Conservation (phyloP, 2,888 invertebrate species). For the Oasisia sp. region DNA sequence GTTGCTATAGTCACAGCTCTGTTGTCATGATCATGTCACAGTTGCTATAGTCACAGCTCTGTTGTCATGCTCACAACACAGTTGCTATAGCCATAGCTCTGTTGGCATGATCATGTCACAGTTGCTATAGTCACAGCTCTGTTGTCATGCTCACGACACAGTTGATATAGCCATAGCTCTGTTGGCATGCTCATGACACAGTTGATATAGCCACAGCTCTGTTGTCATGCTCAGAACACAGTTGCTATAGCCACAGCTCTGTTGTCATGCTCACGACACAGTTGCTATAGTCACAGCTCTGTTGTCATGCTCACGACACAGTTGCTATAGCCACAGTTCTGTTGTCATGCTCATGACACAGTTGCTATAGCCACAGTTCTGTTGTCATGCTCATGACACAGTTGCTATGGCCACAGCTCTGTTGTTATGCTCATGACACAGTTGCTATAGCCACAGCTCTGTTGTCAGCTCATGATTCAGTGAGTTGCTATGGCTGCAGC, state of each 20-base stretch:
- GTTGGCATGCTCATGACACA: not conserved
- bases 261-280: not conserved
- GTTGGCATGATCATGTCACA: no score
- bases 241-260: not conserved
- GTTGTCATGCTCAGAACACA: not conserved
- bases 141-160: no score
- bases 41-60: no score
- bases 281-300: no score
- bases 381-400: not conserved
- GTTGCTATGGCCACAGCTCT: not conserved
- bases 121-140: no score
- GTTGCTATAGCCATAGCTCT: no score
- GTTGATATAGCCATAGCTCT: not conserved
- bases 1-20: no score
- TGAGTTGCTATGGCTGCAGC: not conserved
- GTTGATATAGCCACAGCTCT: not conserved
- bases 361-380: not conserved
- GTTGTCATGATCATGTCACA: no score
- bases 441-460: constrained; percentile 9
- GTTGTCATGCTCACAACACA: no score
- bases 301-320: no score
- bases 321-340: not conserved
- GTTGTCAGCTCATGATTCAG: not conserved
- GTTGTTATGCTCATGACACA: not conserved
- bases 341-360: not conserved